Evolutionary conservation across 2,113 vertebrate genomes (phyloP), one percentile per base, ranked within the genome.

Genomic region (Bos taurus): DNA sequence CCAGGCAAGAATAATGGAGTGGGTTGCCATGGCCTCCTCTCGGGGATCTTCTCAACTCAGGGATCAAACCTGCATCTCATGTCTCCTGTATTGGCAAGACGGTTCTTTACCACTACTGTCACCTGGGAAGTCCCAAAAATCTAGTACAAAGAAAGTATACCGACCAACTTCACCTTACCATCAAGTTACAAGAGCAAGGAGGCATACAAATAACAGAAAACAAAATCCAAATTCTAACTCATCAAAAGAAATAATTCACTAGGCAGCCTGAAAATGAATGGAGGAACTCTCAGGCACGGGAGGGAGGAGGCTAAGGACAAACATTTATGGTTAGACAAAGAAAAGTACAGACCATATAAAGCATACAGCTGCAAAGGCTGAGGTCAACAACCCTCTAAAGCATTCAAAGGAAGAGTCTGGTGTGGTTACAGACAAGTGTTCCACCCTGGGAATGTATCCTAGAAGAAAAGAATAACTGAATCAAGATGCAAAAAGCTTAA

Each of bases 201-300:
- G 50, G 59, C n/a, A 88, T 25, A 40, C 23, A 92, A 40, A 36
- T 84, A 96, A 84, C 15, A 40, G 25, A 13, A 97, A 88, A 94
- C 64, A 87, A 95, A 95, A 77, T 81, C 82, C 17, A 81, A 96
- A 93, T 57, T 87, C 43, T 82, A 85, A 88, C 10, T 96, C 33
- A 21, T 94, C 30, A 88, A 86, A 97, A 96, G 30, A 95, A 97
- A 95, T 96, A 56, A 96, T 60, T 92, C 43, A 95, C 46, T 83
- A 88, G n/a, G 13, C 40, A 96, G 43, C 46, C 52, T 92, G 17
- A 67, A 91, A 93, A 90, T 84, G 46, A 94, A 23, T 60, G 81
- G 28, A 97, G 60, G n/a, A 81, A 90, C 16, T 88, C 60, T 80
- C 57, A 82, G 10, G 17, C 11, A 90, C 33, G 71, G 46, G 7